phyloP scores from a whole-genome alignment of 30 jellyfish, hydroid and myxozoan species.

The Turritopsis dohrnii region DNA sequence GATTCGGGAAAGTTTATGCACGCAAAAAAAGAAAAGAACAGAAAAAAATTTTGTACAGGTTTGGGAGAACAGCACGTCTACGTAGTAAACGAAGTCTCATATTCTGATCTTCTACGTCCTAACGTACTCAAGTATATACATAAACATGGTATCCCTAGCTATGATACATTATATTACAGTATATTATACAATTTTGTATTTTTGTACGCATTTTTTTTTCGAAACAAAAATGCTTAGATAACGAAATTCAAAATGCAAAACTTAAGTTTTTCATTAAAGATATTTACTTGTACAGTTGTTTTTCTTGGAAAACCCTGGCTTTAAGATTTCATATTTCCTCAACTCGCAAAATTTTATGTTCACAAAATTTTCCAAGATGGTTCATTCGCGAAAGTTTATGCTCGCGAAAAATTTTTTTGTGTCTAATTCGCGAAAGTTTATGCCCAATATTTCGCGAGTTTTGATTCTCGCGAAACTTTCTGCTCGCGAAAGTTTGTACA shows the following conservation, averaged over 20 bases:
- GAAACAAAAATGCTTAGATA: background rate
- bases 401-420: background rate
- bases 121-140: no score
- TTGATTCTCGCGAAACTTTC: background rate
- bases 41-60: no score
- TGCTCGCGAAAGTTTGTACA: background rate
- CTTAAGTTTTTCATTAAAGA: background rate
- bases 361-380: background rate
- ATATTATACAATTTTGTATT: background rate
- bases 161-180: no score
- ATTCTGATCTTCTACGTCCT: no score
- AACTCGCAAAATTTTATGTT: background rate
- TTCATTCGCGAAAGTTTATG: conserved; percentile 5
- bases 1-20: background rate
- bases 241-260: background rate
- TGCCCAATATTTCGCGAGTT: background rate
- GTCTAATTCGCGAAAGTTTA: background rate
- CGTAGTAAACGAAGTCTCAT: no score
- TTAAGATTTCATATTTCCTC: background rate
- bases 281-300: background rate
- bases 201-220: background rate
- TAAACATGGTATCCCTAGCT: no score
- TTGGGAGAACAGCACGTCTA: no score
- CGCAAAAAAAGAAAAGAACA: background rate
- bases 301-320: background rate